Conservation (phyloP, 2,113 vertebrate genomes). For the Hiodon tergisus region DNA sequence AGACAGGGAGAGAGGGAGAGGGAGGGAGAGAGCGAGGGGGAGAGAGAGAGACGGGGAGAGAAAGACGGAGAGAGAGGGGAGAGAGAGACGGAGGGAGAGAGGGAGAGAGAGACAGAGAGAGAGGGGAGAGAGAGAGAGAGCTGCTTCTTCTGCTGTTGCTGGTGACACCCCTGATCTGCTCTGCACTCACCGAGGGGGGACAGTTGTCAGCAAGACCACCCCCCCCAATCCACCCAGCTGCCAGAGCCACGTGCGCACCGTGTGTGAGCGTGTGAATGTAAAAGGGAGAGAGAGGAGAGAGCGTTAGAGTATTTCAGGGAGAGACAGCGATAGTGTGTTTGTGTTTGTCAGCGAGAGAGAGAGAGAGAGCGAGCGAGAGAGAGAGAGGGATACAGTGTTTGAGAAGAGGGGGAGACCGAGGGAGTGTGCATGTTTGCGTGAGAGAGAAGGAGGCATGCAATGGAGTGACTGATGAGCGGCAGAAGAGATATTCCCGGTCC, state of each 20-base stretch:
- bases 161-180: slow-evolving; percentile 8
- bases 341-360: no score
- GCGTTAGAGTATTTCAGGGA: no score
- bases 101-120: slow-evolving; percentile 59
- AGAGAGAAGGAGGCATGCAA: slow-evolving; percentile 66
- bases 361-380: slow-evolving; percentile 7
- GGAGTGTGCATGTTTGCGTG: slow-evolving; percentile 54
- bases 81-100: slow-evolving; percentile 57
- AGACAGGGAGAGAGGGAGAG: not conserved
- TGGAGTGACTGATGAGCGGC: slow-evolving; percentile 85
- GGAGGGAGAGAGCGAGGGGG: slow-evolving; percentile 17
- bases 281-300: no score
- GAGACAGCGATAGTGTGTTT: no score
- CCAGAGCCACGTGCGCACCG: not conserved
- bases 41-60: slow-evolving; percentile 14
- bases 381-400: slow-evolving; percentile 41
- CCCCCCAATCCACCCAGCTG: slow-evolving; percentile 23
- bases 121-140: slow-evolving; percentile 56
- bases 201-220: no score
- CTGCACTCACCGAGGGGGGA: no score
- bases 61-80: slow-evolving; percentile 31
- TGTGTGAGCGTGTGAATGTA: not conserved
- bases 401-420: slow-evolving; percentile 13
- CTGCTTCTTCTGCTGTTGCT: slow-evolving; percentile 32
- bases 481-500: slow-evolving; percentile 78